Percentiles rank a stretch among this genome's conserved stretches.
Evolutionary conservation across 2,113 vertebrate species (phyloP).

Genomic region (Telmatochromis sp.): DNA sequence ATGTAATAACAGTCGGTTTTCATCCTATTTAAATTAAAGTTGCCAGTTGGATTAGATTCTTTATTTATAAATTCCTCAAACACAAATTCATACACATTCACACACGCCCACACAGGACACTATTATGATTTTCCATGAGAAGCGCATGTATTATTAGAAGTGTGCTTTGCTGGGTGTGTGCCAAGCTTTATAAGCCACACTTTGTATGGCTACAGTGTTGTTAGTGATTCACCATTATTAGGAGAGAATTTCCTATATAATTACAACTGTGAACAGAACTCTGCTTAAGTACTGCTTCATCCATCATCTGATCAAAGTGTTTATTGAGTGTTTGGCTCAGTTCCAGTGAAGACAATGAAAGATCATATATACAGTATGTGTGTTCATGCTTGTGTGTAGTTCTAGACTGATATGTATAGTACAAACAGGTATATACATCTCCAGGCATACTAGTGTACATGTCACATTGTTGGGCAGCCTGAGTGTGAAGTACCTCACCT

Average conservation of each 20-base stretch:
- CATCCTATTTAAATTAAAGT: neutral
- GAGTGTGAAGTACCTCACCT: neutral
- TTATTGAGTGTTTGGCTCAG: neutral
- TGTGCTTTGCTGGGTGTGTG: neutral
- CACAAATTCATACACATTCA: neutral
- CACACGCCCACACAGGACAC: neutral
- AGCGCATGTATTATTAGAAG: neutral
- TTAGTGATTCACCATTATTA: neutral
- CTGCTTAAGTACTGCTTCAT: neutral
- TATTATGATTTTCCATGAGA: neutral
- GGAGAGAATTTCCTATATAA: neutral
- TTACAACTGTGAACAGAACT: neutral
- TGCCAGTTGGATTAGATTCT: neutral
- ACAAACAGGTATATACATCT: neutral
- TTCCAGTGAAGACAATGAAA: neutral
- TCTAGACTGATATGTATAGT: neutral
- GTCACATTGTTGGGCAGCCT: neutral
- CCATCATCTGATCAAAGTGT: neutral
- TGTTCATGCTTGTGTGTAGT: neutral
- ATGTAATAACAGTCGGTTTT: neutral
- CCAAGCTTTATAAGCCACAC: neutral
- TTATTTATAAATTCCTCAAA: neutral
- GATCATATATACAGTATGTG: neutral
- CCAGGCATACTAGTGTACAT: neutral
- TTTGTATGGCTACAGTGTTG: neutral